Evolutionary conservation across 2,888 invertebrate species (phyloP).

Genomic region (Nephrotoma flavescens): DNA sequence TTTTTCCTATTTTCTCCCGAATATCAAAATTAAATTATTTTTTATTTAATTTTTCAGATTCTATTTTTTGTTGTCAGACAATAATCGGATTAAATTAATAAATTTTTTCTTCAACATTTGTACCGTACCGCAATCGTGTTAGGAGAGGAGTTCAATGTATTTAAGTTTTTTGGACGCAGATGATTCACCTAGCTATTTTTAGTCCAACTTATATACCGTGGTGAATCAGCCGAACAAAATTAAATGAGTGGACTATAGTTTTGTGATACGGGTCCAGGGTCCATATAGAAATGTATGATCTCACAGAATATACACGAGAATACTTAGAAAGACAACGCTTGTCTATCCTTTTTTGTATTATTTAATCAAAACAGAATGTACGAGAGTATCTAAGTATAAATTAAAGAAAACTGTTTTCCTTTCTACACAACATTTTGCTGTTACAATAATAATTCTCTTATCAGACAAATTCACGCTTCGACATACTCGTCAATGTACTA

Average conservation of each 20-base stretch:
- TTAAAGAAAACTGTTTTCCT: not conserved
- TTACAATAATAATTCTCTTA: not conserved
- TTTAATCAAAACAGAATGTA: not conserved
- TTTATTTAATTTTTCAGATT: not conserved
- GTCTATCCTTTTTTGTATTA: not conserved
- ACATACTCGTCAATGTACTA: not conserved
- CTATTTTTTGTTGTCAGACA: not conserved
- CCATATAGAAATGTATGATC: not conserved
- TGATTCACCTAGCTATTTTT: not conserved
- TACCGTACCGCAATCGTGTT: not conserved
- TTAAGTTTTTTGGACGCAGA: not conserved
- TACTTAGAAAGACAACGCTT: not conserved
- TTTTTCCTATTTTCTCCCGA: not conserved
- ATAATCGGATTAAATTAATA: not conserved
- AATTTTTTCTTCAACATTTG: not conserved
- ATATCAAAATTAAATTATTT: not conserved
- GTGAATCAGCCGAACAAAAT: not conserved
- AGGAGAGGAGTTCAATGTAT: not conserved
- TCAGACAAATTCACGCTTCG: not conserved
- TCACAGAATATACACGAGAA: not conserved
- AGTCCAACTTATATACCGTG: not conserved
- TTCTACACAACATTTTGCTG: not conserved
- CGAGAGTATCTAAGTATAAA: not conserved
- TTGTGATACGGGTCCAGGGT: not conserved
- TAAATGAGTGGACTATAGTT: not conserved